phyloP scores from a whole-genome alignment of 2,797 vertebrate species.

The Yasuhikotakia modesta region DNA sequence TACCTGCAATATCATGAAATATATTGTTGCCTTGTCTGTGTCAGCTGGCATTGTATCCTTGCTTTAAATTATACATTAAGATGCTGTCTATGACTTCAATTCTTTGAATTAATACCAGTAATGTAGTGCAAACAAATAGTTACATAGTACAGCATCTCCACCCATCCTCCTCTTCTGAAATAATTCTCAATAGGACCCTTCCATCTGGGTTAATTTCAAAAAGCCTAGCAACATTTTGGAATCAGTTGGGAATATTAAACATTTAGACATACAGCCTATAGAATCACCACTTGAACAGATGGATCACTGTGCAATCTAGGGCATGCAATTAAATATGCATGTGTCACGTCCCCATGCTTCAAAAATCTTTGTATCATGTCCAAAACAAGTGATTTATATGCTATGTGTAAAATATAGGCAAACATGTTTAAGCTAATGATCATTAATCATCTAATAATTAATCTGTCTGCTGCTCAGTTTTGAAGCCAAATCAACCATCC shows the following conservation, averaged over 20 bases:
- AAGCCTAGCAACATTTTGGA: constrained; percentile 23
- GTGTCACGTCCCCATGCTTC: constrained; percentile 30
- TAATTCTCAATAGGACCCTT: not conserved
- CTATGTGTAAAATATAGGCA: constrained; percentile 53
- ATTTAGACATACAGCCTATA: constrained; percentile 1
- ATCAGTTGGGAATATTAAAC: constrained; percentile 35
- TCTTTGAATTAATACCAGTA: not conserved
- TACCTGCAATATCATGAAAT: not conserved
- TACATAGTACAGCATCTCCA: not conserved
- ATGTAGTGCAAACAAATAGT: not conserved
- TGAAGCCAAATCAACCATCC: constrained; percentile 49
- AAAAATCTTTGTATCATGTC: constrained; percentile 40
- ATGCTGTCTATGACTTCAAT: not conserved
- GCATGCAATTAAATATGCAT: constrained; percentile 35
- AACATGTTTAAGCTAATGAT: constrained; percentile 40
- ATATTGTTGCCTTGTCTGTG: not conserved
- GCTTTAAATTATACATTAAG: not conserved
- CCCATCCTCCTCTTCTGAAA: not conserved
- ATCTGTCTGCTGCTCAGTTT: constrained; percentile 44
- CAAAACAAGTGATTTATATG: constrained; percentile 48
- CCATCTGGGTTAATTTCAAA: constrained; percentile 16
- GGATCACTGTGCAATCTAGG: constrained; percentile 33
- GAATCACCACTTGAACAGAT: constrained; percentile 43
- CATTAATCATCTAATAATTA: constrained; percentile 59
- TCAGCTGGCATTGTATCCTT: not conserved